These are phyloP conservation scores for Crepidodera aurea DNA, from an alignment of 2,888 invertebrate genomes.

Conservation along the genomic window DNA sequence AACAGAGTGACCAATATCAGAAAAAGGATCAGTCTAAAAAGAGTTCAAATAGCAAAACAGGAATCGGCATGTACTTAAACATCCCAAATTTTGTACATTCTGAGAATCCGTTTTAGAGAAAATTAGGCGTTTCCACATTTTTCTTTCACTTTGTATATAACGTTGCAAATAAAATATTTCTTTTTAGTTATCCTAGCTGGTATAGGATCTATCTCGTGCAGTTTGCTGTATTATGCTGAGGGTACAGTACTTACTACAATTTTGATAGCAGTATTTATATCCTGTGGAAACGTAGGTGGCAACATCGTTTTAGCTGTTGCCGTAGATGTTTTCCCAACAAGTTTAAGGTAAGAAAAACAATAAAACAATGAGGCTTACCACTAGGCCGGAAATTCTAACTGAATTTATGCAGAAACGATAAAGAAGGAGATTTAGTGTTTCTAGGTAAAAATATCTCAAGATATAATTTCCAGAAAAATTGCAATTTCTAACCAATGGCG, in stretches of 20 bases:
- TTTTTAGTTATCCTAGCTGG: conserved; percentile 50
- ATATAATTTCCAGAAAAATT: neutral
- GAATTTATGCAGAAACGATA: too few species aligned
- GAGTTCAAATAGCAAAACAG: too few species aligned
- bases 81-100: too few species aligned
- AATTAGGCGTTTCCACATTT: too few species aligned
- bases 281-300: conserved; percentile 65
- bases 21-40: too few species aligned
- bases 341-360: conserved; percentile 64
- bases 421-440: too few species aligned
- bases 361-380: neutral
- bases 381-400: neutral
- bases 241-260: conserved; percentile 64
- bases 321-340: conserved; percentile 73
- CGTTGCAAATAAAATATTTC: too few species aligned
- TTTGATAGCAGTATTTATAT: conserved; percentile 66
- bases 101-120: too few species aligned
- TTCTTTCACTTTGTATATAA: too few species aligned
- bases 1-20: too few species aligned
- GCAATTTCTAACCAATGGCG: too few species aligned
- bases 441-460: neutral
- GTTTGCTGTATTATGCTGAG: conserved; percentile 67
- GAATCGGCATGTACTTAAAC: too few species aligned
- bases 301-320: conserved; percentile 70
- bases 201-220: conserved; percentile 62